phyloP scores from a whole-genome alignment of 2,797 vertebrate species.

The Peromyscus aztecus region DNA sequence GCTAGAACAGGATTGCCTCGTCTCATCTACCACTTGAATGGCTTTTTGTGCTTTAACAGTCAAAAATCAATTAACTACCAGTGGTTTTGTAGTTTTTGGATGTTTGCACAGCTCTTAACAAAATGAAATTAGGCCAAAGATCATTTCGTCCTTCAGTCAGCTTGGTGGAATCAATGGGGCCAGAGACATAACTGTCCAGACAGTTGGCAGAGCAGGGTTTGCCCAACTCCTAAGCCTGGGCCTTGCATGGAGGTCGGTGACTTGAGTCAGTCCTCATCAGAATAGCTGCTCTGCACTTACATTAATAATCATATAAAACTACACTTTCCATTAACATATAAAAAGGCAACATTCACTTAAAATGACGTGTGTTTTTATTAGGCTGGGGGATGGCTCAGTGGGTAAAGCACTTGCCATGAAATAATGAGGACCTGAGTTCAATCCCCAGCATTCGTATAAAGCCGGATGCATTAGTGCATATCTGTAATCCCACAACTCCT shows the following conservation, averaged over 20 bases:
- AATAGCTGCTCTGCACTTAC: background rate
- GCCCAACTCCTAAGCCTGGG: background rate
- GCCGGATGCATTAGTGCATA: background rate
- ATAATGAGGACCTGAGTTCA: background rate
- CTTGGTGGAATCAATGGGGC: background rate
- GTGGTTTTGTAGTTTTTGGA: background rate
- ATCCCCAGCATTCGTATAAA: accelerated
- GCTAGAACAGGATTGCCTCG: background rate
- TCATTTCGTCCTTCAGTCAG: background rate
- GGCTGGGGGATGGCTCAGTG: background rate
- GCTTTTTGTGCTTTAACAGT: background rate
- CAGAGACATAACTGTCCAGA: background rate
- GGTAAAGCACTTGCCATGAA: background rate
- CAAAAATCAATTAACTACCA: background rate
- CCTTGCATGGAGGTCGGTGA: accelerated
- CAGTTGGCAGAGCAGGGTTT: no score
- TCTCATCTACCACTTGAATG: background rate
- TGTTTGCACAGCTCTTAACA: background rate
- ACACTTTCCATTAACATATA: background rate
- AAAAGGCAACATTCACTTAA: background rate
- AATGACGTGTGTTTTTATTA: background rate
- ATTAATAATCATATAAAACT: background rate
- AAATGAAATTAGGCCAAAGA: background rate
- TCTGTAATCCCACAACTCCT: background rate
- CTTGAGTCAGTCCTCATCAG: background rate